phyloP scores from a whole-genome alignment of 2,888 invertebrate species.

The Hemicrepidius hirtus region DNA sequence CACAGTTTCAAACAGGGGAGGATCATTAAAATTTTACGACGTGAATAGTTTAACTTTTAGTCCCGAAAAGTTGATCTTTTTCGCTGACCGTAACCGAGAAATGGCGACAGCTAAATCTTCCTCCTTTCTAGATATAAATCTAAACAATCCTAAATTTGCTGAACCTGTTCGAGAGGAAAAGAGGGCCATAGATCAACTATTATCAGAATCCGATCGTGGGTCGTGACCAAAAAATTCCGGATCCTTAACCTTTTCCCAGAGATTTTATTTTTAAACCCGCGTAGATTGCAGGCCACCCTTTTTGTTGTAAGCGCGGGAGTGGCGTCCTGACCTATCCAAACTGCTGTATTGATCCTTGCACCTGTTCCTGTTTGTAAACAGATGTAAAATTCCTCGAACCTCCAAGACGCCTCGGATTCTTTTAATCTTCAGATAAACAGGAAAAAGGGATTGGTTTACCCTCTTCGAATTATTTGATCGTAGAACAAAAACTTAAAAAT shows the following conservation, averaged over 20 bases:
- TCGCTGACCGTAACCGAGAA: slow-evolving; percentile 12
- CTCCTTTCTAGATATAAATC: slow-evolving; percentile 22
- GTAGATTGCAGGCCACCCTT: slow-evolving; percentile 17
- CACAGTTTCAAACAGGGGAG: background rate
- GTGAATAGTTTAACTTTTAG: slow-evolving; percentile 22
- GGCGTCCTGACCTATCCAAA: slow-evolving; percentile 34
- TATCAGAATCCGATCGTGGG: slow-evolving; percentile 13
- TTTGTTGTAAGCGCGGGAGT: slow-evolving; percentile 27
- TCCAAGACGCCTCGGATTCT: no score
- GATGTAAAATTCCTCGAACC: slow-evolving; percentile 16
- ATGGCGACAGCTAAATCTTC: slow-evolving; percentile 23
- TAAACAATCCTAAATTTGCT: slow-evolving; percentile 27
- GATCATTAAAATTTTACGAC: slow-evolving; percentile 27
- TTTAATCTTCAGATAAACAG: no score
- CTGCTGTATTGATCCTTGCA: slow-evolving; percentile 36
- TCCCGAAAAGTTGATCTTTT: background rate
- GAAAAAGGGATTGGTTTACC: no score
- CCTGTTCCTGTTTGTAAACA: slow-evolving; percentile 41
- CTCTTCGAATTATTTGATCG: no score
- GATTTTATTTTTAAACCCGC: background rate
- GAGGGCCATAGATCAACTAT: slow-evolving; percentile 17
- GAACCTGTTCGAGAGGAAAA: slow-evolving; percentile 30
- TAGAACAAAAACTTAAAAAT: no score
- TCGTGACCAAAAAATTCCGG: slow-evolving; percentile 8
- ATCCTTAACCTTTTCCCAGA: background rate